phyloP scores from a whole-genome alignment of 2,888 invertebrate genomes.

The Lamellibrachia satsuma region DNA sequence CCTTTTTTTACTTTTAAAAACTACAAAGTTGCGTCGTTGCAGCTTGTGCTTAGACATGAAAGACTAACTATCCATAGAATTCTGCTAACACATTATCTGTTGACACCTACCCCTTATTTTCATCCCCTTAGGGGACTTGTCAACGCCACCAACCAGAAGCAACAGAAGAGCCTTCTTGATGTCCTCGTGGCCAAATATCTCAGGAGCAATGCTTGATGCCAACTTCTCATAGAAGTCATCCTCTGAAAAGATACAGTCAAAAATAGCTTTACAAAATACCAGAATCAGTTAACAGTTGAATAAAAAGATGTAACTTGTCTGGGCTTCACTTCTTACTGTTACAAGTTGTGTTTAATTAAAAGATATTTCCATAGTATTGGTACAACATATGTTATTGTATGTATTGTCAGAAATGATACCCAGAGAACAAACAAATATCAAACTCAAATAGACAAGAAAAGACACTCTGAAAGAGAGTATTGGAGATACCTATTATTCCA shows the following conservation, averaged over 20 bases:
- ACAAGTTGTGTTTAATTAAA: not conserved
- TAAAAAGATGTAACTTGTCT: not conserved
- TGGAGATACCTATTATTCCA: too few species aligned
- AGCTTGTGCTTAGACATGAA: not conserved
- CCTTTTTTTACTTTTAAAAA: too few species aligned
- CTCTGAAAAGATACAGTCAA: conserved; percentile 35
- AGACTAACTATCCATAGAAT: not conserved
- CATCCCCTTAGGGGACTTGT: conserved; percentile 89
- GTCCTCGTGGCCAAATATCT: conserved; percentile 98
- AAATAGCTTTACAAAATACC: not conserved
- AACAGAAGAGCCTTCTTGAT: conserved; percentile 95
- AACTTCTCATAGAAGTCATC: conserved; percentile 88
- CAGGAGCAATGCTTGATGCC: conserved; percentile 93
- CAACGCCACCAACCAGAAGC: conserved; percentile 81
- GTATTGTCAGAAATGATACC: too few species aligned
- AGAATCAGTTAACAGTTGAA: not conserved
- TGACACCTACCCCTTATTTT: conserved; percentile 81
- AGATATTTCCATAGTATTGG: not conserved
- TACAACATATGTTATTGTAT: not conserved
- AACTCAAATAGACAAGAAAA: too few species aligned
- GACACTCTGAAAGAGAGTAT: too few species aligned
- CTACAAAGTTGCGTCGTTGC: not conserved
- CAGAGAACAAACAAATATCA: too few species aligned
- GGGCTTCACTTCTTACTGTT: not conserved
- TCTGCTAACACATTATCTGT: not conserved